Evolutionary conservation across 2,113 vertebrate genomes (phyloP), one percentile per base, ranked within the genome.

Genomic region (Illadopsis cleaveri): DNA sequence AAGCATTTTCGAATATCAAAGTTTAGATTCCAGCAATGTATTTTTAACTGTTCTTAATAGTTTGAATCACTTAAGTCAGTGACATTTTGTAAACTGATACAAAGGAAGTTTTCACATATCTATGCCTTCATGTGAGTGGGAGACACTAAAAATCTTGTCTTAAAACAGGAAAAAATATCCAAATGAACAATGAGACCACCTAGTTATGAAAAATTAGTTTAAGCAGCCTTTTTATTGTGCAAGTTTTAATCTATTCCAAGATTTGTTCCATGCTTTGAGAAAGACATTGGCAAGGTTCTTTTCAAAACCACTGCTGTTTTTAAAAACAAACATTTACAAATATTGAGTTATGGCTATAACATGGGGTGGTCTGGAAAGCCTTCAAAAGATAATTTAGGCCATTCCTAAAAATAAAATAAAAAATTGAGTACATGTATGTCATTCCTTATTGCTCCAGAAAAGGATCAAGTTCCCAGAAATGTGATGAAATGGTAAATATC

Each of bases 251-350:
- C 30, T 44, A 18, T 33, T 78, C 69, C 50, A 62, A 77, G 42
- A 95, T 66, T 72, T 54, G 10, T 47, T 86, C 38, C 70, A 28
- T 23, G 8, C 48, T 84, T 45, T 22, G 48, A 51, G 60, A 84
- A 89, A 75, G 31, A 47, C 31, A 64, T n/a, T 91, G 65, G 33
- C 44, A 24, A 51, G 5, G n/a, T 19, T 47, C 64, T 70, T 45
- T 86, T 42, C 28, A 80, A 93, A 89, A 56, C n/a, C 35, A 33
- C 0, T 12, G 53, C 42, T 86, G 83, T 50, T 83, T 83, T 81
- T 53, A 60, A 86, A 92, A 93, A 40, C 44, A 88, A 92, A 73
- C 69, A 89, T 58, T 87, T 71, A 69, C 69, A 77, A 94, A 86
- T 10, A 53, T 4, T 11, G 28, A 89, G 47, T 83, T 91, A 81